These are phyloP conservation scores for Delichon dasypus DNA, from an alignment of 2,797 vertebrate genomes.

Conservation along the genomic window DNA sequence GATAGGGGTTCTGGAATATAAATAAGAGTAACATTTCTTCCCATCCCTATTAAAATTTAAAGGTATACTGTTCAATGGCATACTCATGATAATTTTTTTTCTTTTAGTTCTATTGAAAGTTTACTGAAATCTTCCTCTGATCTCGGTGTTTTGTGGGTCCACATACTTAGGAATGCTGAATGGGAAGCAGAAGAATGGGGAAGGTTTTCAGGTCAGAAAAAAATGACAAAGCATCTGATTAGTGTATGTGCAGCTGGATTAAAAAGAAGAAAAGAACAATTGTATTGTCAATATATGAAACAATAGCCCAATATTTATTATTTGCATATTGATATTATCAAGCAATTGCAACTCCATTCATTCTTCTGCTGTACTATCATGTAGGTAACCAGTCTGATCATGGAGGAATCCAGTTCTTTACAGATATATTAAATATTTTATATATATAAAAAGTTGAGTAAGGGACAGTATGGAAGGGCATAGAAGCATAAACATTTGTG, in stretches of 20 bases:
- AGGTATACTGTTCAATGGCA: neutral
- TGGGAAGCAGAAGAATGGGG: neutral
- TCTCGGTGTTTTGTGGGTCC: neutral
- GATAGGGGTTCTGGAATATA: neutral
- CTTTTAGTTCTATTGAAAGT: neutral
- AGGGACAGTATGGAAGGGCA: neutral
- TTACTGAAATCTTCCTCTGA: neutral
- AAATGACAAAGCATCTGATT: neutral
- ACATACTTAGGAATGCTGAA: neutral
- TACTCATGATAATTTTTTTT: neutral
- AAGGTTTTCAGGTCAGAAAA: neutral
- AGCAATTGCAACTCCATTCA: neutral
- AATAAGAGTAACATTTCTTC: neutral
- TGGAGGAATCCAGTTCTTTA: neutral
- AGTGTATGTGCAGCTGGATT: neutral
- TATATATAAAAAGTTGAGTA: neutral
- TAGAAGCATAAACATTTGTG: neutral
- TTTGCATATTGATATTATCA: neutral
- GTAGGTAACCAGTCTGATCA: neutral
- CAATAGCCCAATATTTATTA: neutral
- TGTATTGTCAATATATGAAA: neutral
- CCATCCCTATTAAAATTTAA: neutral
- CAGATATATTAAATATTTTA: neutral
- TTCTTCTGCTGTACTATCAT: neutral
- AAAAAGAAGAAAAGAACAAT: neutral